Evolutionary conservation across 2,888 invertebrate species (phyloP), one percentile per base, ranked within the genome.

Genomic region (Synergus umbraculus): DNA sequence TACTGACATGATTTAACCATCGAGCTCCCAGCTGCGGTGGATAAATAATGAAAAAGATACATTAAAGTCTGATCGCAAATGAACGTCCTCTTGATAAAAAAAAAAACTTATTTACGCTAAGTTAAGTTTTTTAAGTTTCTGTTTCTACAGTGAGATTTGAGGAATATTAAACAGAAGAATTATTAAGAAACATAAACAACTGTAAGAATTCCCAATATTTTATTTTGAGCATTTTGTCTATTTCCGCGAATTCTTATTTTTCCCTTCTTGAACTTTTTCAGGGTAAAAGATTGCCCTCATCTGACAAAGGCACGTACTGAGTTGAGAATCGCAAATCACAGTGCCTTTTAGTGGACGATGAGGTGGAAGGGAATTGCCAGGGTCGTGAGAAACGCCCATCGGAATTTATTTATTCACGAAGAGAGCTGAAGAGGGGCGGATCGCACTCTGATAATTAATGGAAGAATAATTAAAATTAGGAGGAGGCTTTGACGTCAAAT

Each of bases 391-490:
- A 29, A 73, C 69, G 69, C 69, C 69, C 54, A 73, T 49, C 37
- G 18, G 49, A 54, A 78, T 64, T 63, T 78, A 76, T 76, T 76
- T 46, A 63, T 46, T 43, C 69, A 29, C 73, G 29, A 43, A 49
- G 15, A 67, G 81, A 81, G 85, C 81, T 78, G 86, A 85, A 85
- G 87, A 87, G 84, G 83, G 87, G 87, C 87, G 87, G 83, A 63
- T 78, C 87, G 81, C 77, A 81, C 76, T 81, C 81, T 78, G 79
- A 86, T 86, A 87, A 87, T 82, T 83, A 84, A 87, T 86, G 87
- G 87, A 86, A 85, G 86, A 87, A 87, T 87, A 85, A 87, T 87
- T 86, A 84, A 86, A 87, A 87, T 87, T 86, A 87, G 87, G 85
- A 84, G 81, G 76, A 79, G 49, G 77, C 44, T 46, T 73, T 29